A percentile compares a stretch with the other conserved stretches of the same genome.
Evolutionary conservation across 2,797 vertebrate genomes (phyloP).

Genomic region (Microctenopoma stevenorrisi): DNA sequence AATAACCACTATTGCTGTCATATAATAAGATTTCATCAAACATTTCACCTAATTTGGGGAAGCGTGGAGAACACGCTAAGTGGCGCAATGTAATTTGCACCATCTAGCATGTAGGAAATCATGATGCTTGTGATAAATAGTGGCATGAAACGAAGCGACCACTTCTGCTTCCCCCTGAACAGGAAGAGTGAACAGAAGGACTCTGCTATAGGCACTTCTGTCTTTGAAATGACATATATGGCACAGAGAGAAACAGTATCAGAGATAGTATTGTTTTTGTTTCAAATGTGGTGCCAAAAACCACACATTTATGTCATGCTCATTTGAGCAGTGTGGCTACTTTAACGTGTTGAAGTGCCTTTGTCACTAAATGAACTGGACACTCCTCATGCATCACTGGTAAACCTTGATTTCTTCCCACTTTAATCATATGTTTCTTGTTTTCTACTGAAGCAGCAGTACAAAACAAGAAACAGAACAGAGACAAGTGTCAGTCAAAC

Average conservation of each 20-base stretch:
- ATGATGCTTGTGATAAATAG: slow-evolving; percentile 55
- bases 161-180: slow-evolving; percentile 74
- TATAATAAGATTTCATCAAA: slow-evolving; percentile 11
- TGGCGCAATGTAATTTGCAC: slow-evolving; percentile 69
- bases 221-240: slow-evolving; percentile 56
- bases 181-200: slow-evolving; percentile 59
- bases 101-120: slow-evolving; percentile 66
- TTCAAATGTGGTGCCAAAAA: not conserved
- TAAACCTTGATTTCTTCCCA: not conserved
- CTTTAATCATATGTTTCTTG: not conserved
- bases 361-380: not conserved
- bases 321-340: slow-evolving; percentile 17
- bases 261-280: not conserved
- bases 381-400: not conserved
- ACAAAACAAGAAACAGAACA: not conserved
- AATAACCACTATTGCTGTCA: not conserved
- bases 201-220: slow-evolving; percentile 70
- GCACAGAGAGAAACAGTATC: slow-evolving; percentile 2
- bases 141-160: slow-evolving; percentile 64
- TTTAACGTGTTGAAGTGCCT: slow-evolving; percentile 11
- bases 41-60: slow-evolving; percentile 47
- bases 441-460: slow-evolving; percentile 17
- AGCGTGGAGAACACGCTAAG: slow-evolving; percentile 24
- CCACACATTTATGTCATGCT: not conserved
- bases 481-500: slow-evolving; percentile 28